Percentiles rank a stretch among this genome's conserved stretches.
These are phyloP conservation scores for Drymonia ruficornis DNA, from an alignment of 2,888 invertebrate species.

Conservation along the genomic window DNA sequence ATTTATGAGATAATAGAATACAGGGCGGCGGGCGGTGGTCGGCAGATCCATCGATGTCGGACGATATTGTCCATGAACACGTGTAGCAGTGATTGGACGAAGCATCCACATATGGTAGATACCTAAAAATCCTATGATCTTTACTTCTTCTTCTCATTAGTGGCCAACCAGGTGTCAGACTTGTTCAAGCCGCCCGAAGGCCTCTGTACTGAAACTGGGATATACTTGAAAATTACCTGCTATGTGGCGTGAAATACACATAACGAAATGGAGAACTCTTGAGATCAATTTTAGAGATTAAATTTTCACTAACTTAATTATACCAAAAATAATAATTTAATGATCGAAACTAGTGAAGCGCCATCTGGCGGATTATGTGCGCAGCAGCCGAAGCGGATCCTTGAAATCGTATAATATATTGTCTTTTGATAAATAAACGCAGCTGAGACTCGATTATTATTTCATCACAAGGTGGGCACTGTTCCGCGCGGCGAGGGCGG, in stretches of 20 bases:
- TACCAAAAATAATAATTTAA: background rate
- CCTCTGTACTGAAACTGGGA: too few species aligned
- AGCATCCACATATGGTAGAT: too few species aligned
- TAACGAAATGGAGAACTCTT: too few species aligned
- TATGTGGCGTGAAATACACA: too few species aligned
- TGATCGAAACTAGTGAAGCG: background rate
- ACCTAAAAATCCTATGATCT: too few species aligned
- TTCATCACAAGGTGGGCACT: conserved; percentile 55
- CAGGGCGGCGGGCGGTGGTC: background rate
- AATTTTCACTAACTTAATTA: background rate
- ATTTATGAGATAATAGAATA: conserved; percentile 5
- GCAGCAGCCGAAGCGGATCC: conserved; percentile 37
- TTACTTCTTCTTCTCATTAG: too few species aligned
- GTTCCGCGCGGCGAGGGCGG: conserved; percentile 43
- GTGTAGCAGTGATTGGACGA: background rate
- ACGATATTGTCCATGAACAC: background rate
- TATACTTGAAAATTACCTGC: too few species aligned
- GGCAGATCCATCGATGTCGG: background rate
- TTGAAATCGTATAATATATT: conserved; percentile 58
- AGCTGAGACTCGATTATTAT: conserved; percentile 56
- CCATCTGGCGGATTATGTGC: conserved; percentile 27
- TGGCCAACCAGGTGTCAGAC: too few species aligned
- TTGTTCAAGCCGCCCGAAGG: too few species aligned
- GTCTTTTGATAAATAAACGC: conserved; percentile 62
- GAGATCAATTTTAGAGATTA: too few species aligned